phyloP scores from a whole-genome alignment of 92 coral and sea anemone species.

The Nematostella vectensis region DNA sequence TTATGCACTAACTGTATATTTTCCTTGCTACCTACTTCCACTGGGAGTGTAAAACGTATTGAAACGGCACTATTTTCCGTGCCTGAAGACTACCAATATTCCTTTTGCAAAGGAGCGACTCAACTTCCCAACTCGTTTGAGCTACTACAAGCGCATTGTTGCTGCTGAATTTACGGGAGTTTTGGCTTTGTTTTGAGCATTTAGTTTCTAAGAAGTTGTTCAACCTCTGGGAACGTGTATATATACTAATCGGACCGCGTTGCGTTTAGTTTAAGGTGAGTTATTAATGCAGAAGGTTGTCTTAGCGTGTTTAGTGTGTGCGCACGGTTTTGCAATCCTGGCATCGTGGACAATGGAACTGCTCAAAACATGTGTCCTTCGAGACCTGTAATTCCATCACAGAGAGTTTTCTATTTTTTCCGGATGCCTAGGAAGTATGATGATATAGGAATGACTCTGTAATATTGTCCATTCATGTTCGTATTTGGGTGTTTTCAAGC shows the following conservation, averaged over 20 bases:
- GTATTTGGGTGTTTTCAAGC: no score
- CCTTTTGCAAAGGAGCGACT: slow-evolving; percentile 79
- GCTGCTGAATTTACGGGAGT: slow-evolving; percentile 52
- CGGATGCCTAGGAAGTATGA: no score
- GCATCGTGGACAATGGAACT: slow-evolving; percentile 17
- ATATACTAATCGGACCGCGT: slow-evolving; percentile 55
- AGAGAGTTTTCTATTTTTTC: background rate
- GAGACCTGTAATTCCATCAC: slow-evolving; percentile 9
- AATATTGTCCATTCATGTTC: no score
- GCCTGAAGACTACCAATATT: slow-evolving; percentile 65
- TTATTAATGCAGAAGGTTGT: background rate
- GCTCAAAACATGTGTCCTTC: slow-evolving; percentile 13
- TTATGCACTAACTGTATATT: slow-evolving; percentile 68
- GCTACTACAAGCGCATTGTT: slow-evolving; percentile 35
- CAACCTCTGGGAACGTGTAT: slow-evolving; percentile 66
- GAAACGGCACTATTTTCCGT: slow-evolving; percentile 79
- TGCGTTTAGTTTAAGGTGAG: slow-evolving; percentile 73
- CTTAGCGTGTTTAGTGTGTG: background rate
- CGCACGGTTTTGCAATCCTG: slow-evolving; percentile 11
- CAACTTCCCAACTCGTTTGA: slow-evolving; percentile 34
- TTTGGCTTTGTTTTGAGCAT: slow-evolving; percentile 83
- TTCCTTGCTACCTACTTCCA: slow-evolving; percentile 83
- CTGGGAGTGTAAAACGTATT: slow-evolving; percentile 80
- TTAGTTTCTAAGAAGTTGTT: slow-evolving; percentile 46
- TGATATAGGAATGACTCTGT: no score